These are phyloP conservation scores for Phataginus tetradactyla DNA, from an alignment of 2,797 vertebrate genomes.

Conservation along the genomic window DNA sequence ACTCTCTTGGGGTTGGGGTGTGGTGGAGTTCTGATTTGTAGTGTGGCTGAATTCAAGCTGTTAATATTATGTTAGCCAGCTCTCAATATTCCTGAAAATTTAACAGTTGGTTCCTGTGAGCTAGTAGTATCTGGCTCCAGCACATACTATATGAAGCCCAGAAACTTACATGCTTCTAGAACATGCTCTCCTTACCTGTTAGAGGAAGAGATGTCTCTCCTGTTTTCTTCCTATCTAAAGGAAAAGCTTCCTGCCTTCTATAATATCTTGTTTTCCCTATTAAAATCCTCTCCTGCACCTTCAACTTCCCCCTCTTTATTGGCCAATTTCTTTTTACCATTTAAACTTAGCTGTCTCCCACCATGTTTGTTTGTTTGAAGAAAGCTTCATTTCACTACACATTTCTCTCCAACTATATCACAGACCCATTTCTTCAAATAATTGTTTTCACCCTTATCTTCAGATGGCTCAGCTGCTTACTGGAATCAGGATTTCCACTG, in stretches of 20 bases:
- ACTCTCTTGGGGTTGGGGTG: neutral
- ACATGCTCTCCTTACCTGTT: neutral
- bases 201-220: neutral
- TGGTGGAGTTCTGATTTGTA: neutral
- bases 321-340: neutral
- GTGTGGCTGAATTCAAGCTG: neutral
- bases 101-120: neutral
- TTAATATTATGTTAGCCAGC: neutral
- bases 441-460: neutral
- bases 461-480: neutral
- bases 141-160: neutral
- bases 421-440: neutral
- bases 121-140: neutral
- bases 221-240: neutral
- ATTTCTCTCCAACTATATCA: neutral
- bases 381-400: neutral
- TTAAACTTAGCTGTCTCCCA: neutral
- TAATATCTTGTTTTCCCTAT: neutral
- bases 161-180: neutral
- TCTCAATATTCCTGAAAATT: neutral
- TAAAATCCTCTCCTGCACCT: neutral
- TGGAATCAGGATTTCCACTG: slow-evolving; percentile 41
- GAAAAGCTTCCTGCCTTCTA: neutral
- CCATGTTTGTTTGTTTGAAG: neutral
- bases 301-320: neutral